Conservation (phyloP, 2,888 invertebrate genomes). For the Chloroclysta siterata region DNA sequence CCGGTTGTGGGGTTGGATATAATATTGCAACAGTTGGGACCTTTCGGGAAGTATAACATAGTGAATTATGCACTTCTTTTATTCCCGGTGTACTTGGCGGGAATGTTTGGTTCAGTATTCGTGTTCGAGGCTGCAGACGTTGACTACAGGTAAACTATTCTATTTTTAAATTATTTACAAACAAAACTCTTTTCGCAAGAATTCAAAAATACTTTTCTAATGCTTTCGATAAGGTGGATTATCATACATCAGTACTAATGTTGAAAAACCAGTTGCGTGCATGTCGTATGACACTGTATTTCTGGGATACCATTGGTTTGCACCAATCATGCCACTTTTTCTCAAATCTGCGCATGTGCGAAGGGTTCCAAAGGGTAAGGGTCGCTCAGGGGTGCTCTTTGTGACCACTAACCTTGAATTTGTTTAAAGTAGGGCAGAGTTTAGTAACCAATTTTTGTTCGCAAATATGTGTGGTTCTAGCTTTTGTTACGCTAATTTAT, state of each 20-base stretch:
- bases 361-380: conserved; percentile 34
- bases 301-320: conserved; percentile 18
- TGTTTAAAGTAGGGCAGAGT: conserved; percentile 29
- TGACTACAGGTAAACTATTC: conserved; percentile 63
- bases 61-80: conserved; percentile 72
- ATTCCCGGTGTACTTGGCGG: conserved; percentile 75
- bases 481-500: neutral
- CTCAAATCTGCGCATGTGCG: conserved; percentile 53
- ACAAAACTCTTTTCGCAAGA: neutral
- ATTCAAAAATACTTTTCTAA: neutral
- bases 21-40: conserved; percentile 67
- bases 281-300: conserved; percentile 9
- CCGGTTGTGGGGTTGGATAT: conserved; percentile 61
- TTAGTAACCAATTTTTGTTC: conserved; percentile 17
- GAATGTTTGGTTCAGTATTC: conserved; percentile 74
- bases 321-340: conserved; percentile 43
- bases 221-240: conserved; percentile 4
- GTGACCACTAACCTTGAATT: conserved; percentile 36
- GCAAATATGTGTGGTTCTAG: neutral
- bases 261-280: conserved; percentile 14
- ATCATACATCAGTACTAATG: neutral
- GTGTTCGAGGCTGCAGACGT: conserved; percentile 77
- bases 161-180: neutral
- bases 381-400: conserved; percentile 33
- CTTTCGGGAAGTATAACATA: conserved; percentile 74